A percentile compares a stretch with the other conserved stretches of the same genome.
phyloP scores from a whole-genome alignment of 2,888 invertebrate species.

The Microctonus brassicae region DNA sequence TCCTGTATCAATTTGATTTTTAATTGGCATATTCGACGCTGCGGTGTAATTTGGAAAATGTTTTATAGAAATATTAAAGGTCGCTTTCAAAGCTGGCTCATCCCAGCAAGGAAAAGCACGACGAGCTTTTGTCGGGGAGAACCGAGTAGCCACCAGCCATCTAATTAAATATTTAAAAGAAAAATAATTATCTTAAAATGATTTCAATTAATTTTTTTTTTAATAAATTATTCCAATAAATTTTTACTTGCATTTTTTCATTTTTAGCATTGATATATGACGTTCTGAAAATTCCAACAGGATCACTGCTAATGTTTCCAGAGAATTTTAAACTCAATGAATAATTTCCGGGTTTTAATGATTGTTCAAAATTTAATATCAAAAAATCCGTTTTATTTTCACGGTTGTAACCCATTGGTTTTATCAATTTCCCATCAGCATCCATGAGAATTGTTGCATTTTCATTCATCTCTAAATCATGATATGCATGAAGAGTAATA shows the following conservation, averaged over 20 bases:
- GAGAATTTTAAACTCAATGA: slow-evolving; percentile 73
- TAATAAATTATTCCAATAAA: too few relatives aligned
- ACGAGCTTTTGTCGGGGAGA: slow-evolving; percentile 77
- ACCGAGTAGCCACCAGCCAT: slow-evolving; percentile 76
- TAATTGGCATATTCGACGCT: slow-evolving; percentile 62
- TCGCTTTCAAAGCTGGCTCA: slow-evolving; percentile 78
- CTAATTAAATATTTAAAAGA: slow-evolving; percentile 61
- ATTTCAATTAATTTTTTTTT: too few relatives aligned
- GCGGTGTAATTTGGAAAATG: slow-evolving; percentile 71
- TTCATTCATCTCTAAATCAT: slow-evolving; percentile 61
- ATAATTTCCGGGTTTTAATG: slow-evolving; percentile 69
- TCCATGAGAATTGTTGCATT: slow-evolving; percentile 51
- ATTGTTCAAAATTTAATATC: slow-evolving; percentile 34
- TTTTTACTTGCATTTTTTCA: slow-evolving; percentile 61
- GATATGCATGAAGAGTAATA: slow-evolving; percentile 67
- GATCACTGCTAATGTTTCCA: slow-evolving; percentile 73
- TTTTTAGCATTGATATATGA: slow-evolving; percentile 72
- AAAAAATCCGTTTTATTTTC: slow-evolving; percentile 40
- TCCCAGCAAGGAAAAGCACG: slow-evolving; percentile 83
- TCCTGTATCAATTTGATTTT: neutral
- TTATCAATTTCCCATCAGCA: slow-evolving; percentile 23
- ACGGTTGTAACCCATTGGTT: slow-evolving; percentile 43
- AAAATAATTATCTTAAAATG: slow-evolving; percentile 19
- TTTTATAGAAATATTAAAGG: slow-evolving; percentile 76
- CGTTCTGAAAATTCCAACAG: slow-evolving; percentile 79